Evolutionary conservation across 2,888 invertebrate species (phyloP).

Genomic region (Altica lythri): DNA sequence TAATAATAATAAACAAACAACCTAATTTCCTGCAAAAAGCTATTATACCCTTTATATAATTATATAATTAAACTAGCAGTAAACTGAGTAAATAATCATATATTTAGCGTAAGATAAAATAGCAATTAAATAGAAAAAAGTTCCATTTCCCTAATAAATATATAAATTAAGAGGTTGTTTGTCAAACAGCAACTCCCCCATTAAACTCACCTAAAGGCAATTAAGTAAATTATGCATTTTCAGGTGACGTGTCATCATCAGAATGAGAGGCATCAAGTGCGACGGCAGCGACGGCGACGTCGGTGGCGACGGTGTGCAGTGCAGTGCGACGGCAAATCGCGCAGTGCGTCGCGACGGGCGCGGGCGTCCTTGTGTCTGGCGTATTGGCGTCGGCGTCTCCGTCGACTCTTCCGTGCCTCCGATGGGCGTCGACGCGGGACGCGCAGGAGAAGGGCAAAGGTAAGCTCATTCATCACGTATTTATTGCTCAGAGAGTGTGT

Average conservation of each 20-base stretch:
- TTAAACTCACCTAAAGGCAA: constrained; percentile 32
- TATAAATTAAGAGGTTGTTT: constrained; percentile 26
- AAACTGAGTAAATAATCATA: too few species aligned
- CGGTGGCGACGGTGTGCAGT: constrained; percentile 39
- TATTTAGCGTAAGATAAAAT: too few species aligned
- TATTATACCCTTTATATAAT: too few species aligned
- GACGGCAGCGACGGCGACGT: too few species aligned
- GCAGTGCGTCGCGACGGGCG: constrained; percentile 47
- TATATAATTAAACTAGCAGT: too few species aligned
- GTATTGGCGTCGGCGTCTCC: constrained; percentile 43
- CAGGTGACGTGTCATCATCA: constrained; percentile 42
- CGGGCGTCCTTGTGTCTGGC: constrained; percentile 22
- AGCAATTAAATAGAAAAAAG: too few species aligned
- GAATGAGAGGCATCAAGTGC: too few species aligned
- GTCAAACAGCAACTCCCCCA: constrained; percentile 30
- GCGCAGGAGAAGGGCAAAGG: constrained; percentile 41
- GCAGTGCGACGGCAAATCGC: constrained; percentile 44
- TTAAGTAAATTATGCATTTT: constrained; percentile 43
- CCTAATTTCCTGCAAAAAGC: too few species aligned
- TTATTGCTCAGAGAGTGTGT: constrained; percentile 34
- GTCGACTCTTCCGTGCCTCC: constrained; percentile 34
- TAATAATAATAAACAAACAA: too few species aligned
- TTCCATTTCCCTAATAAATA: too few species aligned
- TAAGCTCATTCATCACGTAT: constrained; percentile 47
- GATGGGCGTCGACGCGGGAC: constrained; percentile 38